Conservation (phyloP, 2,113 vertebrate species). For the Bagarius yarrelli region DNA sequence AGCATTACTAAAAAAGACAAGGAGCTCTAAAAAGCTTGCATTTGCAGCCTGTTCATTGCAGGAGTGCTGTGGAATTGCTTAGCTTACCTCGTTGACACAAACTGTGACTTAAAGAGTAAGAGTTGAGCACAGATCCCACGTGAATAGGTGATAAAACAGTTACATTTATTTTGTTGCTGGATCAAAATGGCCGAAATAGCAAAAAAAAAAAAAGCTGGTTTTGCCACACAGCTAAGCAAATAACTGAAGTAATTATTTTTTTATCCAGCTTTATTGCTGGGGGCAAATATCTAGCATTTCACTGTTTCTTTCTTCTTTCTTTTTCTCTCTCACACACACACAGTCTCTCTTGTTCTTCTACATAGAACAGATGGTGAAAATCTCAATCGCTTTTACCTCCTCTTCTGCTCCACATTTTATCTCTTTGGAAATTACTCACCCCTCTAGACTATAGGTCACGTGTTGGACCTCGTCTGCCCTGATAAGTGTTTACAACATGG, state of each 20-base stretch:
- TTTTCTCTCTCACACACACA: constrained; percentile 4
- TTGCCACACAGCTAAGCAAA: background rate
- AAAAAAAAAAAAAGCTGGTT: background rate
- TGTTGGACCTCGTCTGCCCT: background rate
- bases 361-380: constrained; percentile 48
- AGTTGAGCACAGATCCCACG: background rate
- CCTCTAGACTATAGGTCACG: background rate
- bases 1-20: background rate
- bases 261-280: constrained; percentile 8
- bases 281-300: background rate
- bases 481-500: constrained; percentile 13
- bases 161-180: background rate
- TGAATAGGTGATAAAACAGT: too few species aligned
- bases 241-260: constrained; percentile 15
- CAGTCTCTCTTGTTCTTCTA: background rate
- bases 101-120: background rate
- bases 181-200: background rate
- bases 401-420: background rate
- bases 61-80: background rate
- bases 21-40: background rate
- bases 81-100: background rate
- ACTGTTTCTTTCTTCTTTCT: constrained; percentile 2
- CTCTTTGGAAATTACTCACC: constrained; percentile 5
- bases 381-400: constrained; percentile 31
- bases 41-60: background rate